Conservation (phyloP, 2,888 invertebrate species). For the Temnothorax ravouxi region DNA sequence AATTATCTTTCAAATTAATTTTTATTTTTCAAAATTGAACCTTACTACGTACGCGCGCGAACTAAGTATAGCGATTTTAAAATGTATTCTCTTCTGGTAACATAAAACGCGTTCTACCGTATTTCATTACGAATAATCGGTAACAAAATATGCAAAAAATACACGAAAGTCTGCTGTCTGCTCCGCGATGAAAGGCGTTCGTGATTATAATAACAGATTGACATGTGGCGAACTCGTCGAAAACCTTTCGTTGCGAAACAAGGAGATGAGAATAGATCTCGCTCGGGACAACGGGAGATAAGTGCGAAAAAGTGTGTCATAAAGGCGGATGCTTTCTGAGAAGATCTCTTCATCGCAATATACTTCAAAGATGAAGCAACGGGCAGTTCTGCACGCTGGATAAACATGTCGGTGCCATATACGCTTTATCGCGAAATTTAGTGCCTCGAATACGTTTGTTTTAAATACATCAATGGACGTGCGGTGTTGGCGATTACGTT, state of each 20-base stretch:
- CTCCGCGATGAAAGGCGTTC: not conserved
- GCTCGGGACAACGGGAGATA: slow-evolving; percentile 24
- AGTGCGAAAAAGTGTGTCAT: slow-evolving; percentile 57
- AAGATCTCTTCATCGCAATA: slow-evolving; percentile 54
- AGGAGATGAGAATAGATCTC: slow-evolving; percentile 47
- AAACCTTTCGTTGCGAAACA: slow-evolving; percentile 21
- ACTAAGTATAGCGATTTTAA: not conserved
- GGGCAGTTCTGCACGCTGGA: slow-evolving; percentile 31
- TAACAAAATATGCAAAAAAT: not conserved
- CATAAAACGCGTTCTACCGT: not conserved
- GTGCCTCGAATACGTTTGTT: slow-evolving; percentile 39
- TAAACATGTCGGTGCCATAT: slow-evolving; percentile 51
- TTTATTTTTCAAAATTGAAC: not conserved
- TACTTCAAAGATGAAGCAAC: slow-evolving; percentile 53
- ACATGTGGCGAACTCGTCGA: not conserved
- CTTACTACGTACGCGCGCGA: not conserved
- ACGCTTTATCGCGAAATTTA: slow-evolving; percentile 53
- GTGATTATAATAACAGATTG: slow-evolving; percentile 38
- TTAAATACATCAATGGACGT: slow-evolving; percentile 49
- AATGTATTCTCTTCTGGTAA: not conserved
- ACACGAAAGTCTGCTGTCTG: not conserved
- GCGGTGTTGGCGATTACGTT: slow-evolving; percentile 41
- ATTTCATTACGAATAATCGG: not conserved
- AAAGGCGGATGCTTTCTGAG: slow-evolving; percentile 44
- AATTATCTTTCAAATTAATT: not conserved